Conservation (phyloP, 2,888 invertebrate genomes). For the Diaphora mendica region DNA sequence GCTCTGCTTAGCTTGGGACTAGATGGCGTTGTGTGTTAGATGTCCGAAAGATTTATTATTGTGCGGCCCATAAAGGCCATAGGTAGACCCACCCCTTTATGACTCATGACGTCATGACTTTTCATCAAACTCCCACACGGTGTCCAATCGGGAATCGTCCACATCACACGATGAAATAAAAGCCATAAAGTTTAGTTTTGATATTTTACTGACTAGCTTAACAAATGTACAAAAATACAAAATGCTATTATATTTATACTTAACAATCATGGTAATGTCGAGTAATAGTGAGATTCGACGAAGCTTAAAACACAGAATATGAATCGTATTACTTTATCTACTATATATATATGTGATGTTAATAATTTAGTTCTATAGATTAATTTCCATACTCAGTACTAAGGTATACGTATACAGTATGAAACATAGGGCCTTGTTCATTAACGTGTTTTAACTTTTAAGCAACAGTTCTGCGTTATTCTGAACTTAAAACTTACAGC, state of each 20-base stretch:
- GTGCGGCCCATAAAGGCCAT: no score
- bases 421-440: constrained; percentile 4
- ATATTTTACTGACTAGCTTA: constrained; percentile 79
- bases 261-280: constrained; percentile 32
- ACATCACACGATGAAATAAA: constrained; percentile 28
- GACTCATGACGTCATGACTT: no score
- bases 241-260: constrained; percentile 46
- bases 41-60: no score
- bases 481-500: no score
- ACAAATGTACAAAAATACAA: constrained; percentile 79
- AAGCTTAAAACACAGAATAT: constrained; percentile 40
- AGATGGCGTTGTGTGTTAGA: no score
- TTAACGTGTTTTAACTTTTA: no score
- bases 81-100: no score
- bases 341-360: constrained; percentile 57
- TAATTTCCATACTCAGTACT: background rate
- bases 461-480: no score
- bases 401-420: constrained; percentile 31
- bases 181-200: constrained; percentile 39
- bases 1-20: no score
- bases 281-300: constrained; percentile 44
- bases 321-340: constrained; percentile 43
- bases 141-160: background rate
- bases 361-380: constrained; percentile 53
- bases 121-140: background rate